These are phyloP conservation scores for Eidolon dupreanum DNA, from an alignment of 2,797 vertebrate genomes.

Conservation along the genomic window DNA sequence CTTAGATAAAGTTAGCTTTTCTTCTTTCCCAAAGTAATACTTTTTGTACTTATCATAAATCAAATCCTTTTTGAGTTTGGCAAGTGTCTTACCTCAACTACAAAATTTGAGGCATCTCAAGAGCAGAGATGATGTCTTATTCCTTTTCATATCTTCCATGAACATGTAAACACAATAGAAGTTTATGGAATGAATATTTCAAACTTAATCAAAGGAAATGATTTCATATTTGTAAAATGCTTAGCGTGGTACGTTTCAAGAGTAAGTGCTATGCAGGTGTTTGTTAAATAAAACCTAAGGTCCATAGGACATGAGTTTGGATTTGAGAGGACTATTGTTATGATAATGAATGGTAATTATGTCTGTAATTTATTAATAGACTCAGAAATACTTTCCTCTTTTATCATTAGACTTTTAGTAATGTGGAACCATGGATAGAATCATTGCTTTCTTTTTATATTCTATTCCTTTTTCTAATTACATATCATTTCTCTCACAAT, in stretches of 20 bases:
- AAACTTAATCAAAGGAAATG: slow-evolving; percentile 30
- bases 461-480: slow-evolving; percentile 71
- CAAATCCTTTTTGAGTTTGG: slow-evolving; percentile 8
- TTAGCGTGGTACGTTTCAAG: background rate
- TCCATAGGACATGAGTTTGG: slow-evolving; percentile 25
- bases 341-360: slow-evolving; percentile 56
- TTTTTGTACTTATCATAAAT: slow-evolving; percentile 22
- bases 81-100: background rate
- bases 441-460: slow-evolving; percentile 66
- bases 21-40: background rate
- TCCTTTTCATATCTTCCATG: background rate
- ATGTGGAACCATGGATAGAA: slow-evolving; percentile 44
- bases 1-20: slow-evolving; percentile 10
- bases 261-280: slow-evolving; percentile 18
- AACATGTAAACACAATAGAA: background rate
- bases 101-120: background rate
- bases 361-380: slow-evolving; percentile 62
- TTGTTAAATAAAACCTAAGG: slow-evolving; percentile 58
- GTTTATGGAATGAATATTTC: background rate
- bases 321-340: slow-evolving; percentile 48
- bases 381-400: slow-evolving; percentile 52
- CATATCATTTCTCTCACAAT: slow-evolving; percentile 71
- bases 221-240: slow-evolving; percentile 48
- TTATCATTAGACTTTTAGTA: slow-evolving; percentile 58
- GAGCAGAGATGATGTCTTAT: background rate